A percentile compares a stretch with the other conserved stretches of the same genome.
phyloP scores from a whole-genome alignment of 1,140 invertebrate species.

The Apocrypta bakeri region DNA sequence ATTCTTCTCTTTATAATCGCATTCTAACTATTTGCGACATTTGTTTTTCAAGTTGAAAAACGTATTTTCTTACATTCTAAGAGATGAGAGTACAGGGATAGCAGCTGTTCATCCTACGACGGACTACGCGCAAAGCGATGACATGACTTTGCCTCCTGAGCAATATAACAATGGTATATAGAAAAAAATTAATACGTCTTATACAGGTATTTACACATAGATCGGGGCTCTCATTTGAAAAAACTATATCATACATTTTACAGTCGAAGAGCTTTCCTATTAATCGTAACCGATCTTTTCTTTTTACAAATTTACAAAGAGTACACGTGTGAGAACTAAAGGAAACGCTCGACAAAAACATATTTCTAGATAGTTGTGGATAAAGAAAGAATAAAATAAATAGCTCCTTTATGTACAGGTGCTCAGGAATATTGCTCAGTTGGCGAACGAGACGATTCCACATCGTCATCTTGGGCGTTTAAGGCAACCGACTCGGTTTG shows the following conservation, averaged over 20 bases:
- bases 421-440: neutral
- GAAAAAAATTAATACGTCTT: neutral
- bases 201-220: neutral
- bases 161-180: neutral
- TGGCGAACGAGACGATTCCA: neutral
- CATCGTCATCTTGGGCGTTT: neutral
- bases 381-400: neutral
- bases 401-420: neutral
- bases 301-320: slow-evolving; percentile 16
- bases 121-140: neutral
- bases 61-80: neutral
- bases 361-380: neutral
- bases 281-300: neutral
- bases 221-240: neutral
- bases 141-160: neutral
- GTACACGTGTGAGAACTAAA: neutral
- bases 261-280: neutral
- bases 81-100: neutral
- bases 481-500: neutral
- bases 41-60: neutral
- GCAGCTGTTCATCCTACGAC: neutral
- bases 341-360: neutral
- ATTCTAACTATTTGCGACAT: neutral
- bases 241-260: neutral
- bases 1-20: neutral